Percentiles rank a stretch among this genome's conserved stretches.
phyloP scores from a whole-genome alignment of 2,113 vertebrate genomes.

The Phoxinus phoxinus region DNA sequence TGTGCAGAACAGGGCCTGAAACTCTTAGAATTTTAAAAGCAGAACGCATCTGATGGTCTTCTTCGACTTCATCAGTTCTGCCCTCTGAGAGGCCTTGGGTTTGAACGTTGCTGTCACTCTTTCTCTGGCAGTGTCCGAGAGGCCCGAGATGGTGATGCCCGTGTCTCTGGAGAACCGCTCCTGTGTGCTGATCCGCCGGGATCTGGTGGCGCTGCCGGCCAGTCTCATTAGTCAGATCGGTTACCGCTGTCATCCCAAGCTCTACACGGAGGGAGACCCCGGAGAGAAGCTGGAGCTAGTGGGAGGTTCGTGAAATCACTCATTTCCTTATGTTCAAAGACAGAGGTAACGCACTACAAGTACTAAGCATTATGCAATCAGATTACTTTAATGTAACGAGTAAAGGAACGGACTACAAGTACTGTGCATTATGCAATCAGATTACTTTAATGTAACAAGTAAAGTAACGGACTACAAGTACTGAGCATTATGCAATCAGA shows the following conservation, averaged over 20 bases:
- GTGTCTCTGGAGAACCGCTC: conserved; percentile 90
- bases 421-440: no score
- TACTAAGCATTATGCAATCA: no score
- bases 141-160: conserved; percentile 84
- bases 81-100: background rate
- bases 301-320: conserved; percentile 79
- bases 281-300: conserved; percentile 98
- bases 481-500: no score
- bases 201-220: conserved; percentile 93
- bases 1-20: no score
- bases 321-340: no score
- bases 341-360: no score
- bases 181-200: conserved; percentile 93
- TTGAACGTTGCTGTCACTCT: background rate
- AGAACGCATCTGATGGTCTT: no score
- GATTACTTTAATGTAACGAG: no score
- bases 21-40: no score
- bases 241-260: conserved; percentile 98
- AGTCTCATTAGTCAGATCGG: conserved; percentile 98
- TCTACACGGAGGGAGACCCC: conserved; percentile 97
- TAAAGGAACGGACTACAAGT: no score
- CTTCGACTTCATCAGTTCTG: background rate
- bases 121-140: conserved; percentile 79
- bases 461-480: no score
- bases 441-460: no score